Conservation (phyloP, 2,888 invertebrate species). For the Philonicus albiceps region DNA sequence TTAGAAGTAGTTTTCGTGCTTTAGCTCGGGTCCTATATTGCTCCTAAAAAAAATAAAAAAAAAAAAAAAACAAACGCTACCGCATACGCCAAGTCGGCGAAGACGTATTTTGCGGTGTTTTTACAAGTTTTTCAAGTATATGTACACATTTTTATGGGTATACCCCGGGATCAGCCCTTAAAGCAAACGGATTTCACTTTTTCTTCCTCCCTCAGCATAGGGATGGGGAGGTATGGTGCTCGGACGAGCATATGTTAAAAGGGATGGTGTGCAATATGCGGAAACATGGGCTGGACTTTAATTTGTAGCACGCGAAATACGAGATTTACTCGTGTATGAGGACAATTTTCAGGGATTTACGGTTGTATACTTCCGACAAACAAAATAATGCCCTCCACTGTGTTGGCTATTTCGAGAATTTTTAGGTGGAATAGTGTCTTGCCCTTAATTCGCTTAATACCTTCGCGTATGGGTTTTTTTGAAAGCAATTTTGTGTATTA, state of each 20-base stretch:
- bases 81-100: background rate
- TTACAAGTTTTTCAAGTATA: background rate
- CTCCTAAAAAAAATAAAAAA: background rate
- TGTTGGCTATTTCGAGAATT: background rate
- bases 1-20: background rate
- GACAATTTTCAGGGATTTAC: background rate
- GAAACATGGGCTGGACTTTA: background rate
- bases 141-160: background rate
- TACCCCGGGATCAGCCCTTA: background rate
- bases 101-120: background rate
- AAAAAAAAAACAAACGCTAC: background rate
- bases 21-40: background rate
- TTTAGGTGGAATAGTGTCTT: background rate
- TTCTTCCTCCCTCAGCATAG: background rate
- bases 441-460: background rate
- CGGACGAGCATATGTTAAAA: background rate
- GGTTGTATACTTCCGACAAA: background rate
- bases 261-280: background rate
- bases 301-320: background rate
- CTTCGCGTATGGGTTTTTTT: background rate
- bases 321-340: background rate
- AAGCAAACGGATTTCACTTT: background rate
- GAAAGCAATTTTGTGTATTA: background rate
- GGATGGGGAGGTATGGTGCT: background rate
- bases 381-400: background rate